Conservation (phyloP, 2,797 vertebrate genomes). For the Microctenopoma steveboyesi region DNA sequence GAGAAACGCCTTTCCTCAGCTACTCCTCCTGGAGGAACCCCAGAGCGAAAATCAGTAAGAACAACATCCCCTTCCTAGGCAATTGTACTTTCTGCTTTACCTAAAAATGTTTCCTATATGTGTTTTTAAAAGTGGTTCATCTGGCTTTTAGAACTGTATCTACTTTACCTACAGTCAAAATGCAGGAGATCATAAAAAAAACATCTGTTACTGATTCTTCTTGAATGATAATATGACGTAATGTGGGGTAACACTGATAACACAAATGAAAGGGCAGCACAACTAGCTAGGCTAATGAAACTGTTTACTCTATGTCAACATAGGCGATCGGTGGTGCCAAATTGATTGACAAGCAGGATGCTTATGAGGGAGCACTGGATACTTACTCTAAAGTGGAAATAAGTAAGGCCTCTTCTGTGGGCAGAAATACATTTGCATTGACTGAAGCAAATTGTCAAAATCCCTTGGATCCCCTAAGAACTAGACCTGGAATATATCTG, state of each 20-base stretch:
- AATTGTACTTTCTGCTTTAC: not conserved
- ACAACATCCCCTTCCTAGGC: not conserved
- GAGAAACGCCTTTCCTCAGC: conserved; percentile 91
- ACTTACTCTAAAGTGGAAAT: conserved; percentile 75
- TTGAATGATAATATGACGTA: not conserved
- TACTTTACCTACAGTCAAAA: conserved; percentile 10
- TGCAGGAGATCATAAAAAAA: conserved; percentile 10
- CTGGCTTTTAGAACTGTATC: conserved; percentile 4
- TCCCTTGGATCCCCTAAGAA: conserved; percentile 62
- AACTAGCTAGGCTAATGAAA: conserved; percentile 85
- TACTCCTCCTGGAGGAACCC: conserved; percentile 88
- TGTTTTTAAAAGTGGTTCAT: conserved; percentile 4
- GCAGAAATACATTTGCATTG: conserved; percentile 54
- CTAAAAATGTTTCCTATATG: not conserved
- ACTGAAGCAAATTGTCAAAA: conserved; percentile 56
- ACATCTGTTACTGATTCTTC: not conserved
- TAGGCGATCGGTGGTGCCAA: conserved; percentile 95
- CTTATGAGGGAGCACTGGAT: conserved; percentile 80
- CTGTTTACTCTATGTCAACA: conserved; percentile 97
- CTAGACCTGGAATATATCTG: conserved; percentile 38
- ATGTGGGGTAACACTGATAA: conserved; percentile 30
- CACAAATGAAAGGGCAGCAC: conserved; percentile 23
- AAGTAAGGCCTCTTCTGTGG: conserved; percentile 64
- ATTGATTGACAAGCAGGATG: conserved; percentile 92
- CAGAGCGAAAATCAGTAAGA: conserved; percentile 88